These are phyloP conservation scores for Amblyjoppa proteus DNA, from an alignment of 2,888 invertebrate genomes.

Conservation along the genomic window DNA sequence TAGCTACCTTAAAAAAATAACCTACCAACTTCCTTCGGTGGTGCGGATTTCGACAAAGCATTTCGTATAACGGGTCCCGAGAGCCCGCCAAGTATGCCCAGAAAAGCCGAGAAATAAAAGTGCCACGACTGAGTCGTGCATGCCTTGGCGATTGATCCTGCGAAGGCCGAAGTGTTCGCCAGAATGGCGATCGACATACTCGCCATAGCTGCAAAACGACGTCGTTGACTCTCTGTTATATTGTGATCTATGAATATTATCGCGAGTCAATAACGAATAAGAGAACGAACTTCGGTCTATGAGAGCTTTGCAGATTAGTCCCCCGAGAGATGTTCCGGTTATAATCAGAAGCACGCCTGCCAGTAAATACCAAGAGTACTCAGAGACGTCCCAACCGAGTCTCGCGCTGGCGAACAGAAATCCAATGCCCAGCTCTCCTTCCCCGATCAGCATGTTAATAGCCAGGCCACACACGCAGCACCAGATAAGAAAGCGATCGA, in stretches of 20 bases:
- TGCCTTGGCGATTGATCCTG: constrained; percentile 71
- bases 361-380: constrained; percentile 88
- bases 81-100: constrained; percentile 86
- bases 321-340: constrained; percentile 87
- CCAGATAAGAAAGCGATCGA: constrained; percentile 86
- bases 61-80: constrained; percentile 87
- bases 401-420: constrained; percentile 89
- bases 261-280: neutral
- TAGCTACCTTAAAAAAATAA: neutral
- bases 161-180: constrained; percentile 69
- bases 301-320: constrained; percentile 82
- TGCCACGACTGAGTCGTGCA: constrained; percentile 80
- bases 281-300: constrained; percentile 35
- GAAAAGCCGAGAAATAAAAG: constrained; percentile 84
- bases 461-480: constrained; percentile 82
- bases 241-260: constrained; percentile 10
- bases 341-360: constrained; percentile 86
- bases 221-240: neutral
- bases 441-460: constrained; percentile 83
- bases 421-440: constrained; percentile 86
- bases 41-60: constrained; percentile 88
- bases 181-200: constrained; percentile 75
- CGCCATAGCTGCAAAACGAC: constrained; percentile 69
- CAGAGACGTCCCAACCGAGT: constrained; percentile 89
- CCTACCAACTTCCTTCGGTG: constrained; percentile 87